A percentile compares a stretch with the other conserved stretches of the same genome.
phyloP scores from a whole-genome alignment of 2,888 invertebrate species.

The Dicranocentrus wangi region DNA sequence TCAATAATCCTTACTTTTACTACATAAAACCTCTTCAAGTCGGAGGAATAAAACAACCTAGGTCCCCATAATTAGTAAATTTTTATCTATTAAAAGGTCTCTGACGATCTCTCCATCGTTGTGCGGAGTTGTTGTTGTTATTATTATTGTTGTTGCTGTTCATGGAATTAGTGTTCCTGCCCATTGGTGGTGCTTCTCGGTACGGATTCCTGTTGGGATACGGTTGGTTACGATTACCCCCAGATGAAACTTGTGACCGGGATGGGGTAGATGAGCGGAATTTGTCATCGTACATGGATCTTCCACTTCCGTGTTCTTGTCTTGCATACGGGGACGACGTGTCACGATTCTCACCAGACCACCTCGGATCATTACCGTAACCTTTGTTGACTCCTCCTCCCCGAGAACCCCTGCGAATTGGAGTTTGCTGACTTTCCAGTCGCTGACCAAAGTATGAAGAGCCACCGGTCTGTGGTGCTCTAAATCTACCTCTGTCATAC shows the following conservation, averaged over 20 bases:
- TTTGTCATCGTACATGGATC: slow-evolving; percentile 48
- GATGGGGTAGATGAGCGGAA: slow-evolving; percentile 46
- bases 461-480: slow-evolving; percentile 22
- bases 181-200: slow-evolving; percentile 52
- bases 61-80: not conserved
- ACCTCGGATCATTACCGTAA: slow-evolving; percentile 44
- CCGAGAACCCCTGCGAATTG: slow-evolving; percentile 34
- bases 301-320: slow-evolving; percentile 16
- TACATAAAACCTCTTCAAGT: not conserved
- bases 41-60: not conserved
- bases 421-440: slow-evolving; percentile 23
- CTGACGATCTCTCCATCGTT: slow-evolving; percentile 57
- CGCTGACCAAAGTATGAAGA: slow-evolving; percentile 33
- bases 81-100: slow-evolving; percentile 48
- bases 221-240: slow-evolving; percentile 39
- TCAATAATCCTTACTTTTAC: not conserved
- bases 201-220: slow-evolving; percentile 37
- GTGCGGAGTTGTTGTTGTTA: not conserved
- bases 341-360: slow-evolving; percentile 33
- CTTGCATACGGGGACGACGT: slow-evolving; percentile 24
- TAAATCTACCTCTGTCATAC: slow-evolving; percentile 52
- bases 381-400: slow-evolving; percentile 45
- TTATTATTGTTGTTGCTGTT: not conserved
- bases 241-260: slow-evolving; percentile 31
- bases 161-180: slow-evolving; percentile 27